Evolutionary conservation across 1,140 invertebrate genomes (phyloP), one percentile per base, ranked within the genome.

Genomic region (Kradibia gibbosae): DNA sequence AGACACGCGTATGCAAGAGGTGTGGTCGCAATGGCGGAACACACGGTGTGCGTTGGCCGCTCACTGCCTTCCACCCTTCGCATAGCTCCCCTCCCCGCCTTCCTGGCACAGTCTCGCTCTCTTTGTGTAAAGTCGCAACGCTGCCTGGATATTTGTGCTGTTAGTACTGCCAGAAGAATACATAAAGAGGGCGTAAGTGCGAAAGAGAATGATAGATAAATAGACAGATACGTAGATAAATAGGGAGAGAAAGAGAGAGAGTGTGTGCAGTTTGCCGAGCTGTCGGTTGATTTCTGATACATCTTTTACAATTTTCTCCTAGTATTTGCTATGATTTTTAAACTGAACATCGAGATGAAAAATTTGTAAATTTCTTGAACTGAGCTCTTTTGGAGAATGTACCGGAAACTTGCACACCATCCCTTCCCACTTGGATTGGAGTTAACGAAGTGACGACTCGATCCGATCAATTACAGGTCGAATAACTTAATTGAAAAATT

Each of bases 1-100:
- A 36, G 28, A 13, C 10, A 45, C 42, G 39, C n/a, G 75, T 57
- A 28, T 31, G 31, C n/a, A 53, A 45, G 60, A 81, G 72, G 57
- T n/a, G 71, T 71, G 72, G 79, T 31, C 50, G 79, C 79, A 75
- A 75, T 81, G 79, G 72, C 60, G 78, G 34, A 55, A 60, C 62
- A 39, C 62, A 72, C 70, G 70, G n/a, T 22, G 65, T 62, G 50
- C 39, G 3, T 34, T 36, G 73, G 73, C 67, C 74, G 73, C 77
- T 71, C 62, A 79, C 72, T 48, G 48, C 1, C 28, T 34, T n/a
- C 50, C 11, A 3, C 65, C 36, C 25, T 45, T 11, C 42, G 20
- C 42, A 62, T 78, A 3, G 67, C 78, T 72, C 48, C 57, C 34
- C 57, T 31, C 36, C 50, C 31, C 17, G 74, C 50, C 57, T 39